A percentile compares a stretch with the other conserved stretches of the same genome.
Conservation (phyloP, 2,113 vertebrate genomes). For the Etheostoma spectabile region DNA sequence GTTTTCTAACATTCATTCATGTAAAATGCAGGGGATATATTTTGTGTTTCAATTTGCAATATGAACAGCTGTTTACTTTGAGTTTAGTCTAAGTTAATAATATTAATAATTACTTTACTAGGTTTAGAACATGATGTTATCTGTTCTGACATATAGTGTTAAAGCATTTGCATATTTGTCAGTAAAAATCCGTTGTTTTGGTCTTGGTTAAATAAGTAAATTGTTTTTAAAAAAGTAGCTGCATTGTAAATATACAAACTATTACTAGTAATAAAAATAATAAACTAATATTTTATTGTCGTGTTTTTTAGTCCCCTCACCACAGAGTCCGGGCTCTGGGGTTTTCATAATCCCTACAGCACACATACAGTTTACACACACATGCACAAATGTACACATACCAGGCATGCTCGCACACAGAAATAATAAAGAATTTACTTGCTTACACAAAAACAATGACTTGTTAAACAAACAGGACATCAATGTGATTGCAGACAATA, state of each 20-base stretch:
- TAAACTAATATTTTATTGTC: neutral
- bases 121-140: no score
- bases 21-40: no score
- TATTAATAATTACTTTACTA: no score
- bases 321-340: conserved; percentile 66
- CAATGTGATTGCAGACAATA: conserved; percentile 1
- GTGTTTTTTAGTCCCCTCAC: conserved; percentile 59
- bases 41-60: no score
- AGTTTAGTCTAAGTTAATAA: no score
- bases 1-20: neutral
- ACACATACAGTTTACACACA: neutral
- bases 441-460: neutral
- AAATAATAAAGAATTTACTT: neutral
- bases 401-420: neutral
- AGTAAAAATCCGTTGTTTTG: no score
- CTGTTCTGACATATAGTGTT: no score
- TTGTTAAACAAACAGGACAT: conserved; percentile 2
- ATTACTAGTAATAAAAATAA: no score
- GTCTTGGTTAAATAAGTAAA: neutral
- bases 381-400: conserved; percentile 12
- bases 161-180: no score
- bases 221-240: neutral
- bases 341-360: conserved; percentile 69
- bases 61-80: no score
- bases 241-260: no score